Percentiles rank a stretch among this genome's conserved stretches.
Conservation (phyloP, 2,113 vertebrate genomes). For the Progne subis region DNA sequence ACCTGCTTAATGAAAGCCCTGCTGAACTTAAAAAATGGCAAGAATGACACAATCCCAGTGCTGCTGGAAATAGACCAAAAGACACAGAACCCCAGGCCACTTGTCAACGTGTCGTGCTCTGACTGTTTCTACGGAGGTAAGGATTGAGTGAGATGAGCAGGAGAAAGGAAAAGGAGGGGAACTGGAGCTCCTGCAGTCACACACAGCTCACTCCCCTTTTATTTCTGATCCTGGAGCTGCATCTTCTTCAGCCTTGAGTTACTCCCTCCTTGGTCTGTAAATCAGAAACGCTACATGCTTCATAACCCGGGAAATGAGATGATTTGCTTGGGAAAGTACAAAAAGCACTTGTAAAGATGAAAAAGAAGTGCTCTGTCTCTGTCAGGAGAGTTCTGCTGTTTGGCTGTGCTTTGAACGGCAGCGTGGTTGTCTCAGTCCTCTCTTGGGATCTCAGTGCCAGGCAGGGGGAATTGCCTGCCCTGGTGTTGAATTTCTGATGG, state of each 20-base stretch:
- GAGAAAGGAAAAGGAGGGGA: not conserved
- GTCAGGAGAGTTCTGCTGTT: not conserved
- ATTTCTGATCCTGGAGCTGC: not conserved
- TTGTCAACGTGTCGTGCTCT: slow-evolving; percentile 85
- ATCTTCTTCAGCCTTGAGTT: not conserved
- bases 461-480: not conserved
- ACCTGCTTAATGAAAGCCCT: slow-evolving; percentile 91
- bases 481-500: not conserved
- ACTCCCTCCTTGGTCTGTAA: not conserved
- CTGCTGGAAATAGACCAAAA: slow-evolving; percentile 84
- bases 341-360: not conserved
- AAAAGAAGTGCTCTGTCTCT: not conserved
- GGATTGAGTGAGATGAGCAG: not conserved
- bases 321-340: not conserved
- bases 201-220: not conserved
- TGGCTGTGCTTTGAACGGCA: not conserved
- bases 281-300: not conserved
- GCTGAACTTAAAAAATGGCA: slow-evolving; percentile 83
- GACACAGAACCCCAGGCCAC: slow-evolving; percentile 75
- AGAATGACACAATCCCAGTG: slow-evolving; percentile 81
- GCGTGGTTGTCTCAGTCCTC: not conserved
- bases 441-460: not conserved
- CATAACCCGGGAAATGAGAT: not conserved
- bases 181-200: not conserved
- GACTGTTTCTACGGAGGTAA: slow-evolving; percentile 85